Conservation (phyloP, 1,140 invertebrate species). For the Lycorma delicatula region DNA sequence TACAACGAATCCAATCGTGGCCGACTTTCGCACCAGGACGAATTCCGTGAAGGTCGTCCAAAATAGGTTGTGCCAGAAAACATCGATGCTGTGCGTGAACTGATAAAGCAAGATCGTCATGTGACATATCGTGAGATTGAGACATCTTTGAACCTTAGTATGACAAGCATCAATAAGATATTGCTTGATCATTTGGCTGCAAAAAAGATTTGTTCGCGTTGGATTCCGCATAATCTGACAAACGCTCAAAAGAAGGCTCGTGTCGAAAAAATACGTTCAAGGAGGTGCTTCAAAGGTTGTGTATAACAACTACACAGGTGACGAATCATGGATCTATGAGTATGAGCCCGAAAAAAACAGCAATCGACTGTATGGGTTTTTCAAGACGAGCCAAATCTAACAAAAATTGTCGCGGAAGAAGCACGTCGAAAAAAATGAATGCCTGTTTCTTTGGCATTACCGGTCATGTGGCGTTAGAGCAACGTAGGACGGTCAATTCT, state of each 20-base stretch:
- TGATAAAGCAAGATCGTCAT: slow-evolving; percentile 17
- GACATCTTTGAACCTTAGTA: slow-evolving; percentile 20
- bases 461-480: slow-evolving; percentile 19
- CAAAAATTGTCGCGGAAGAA: slow-evolving; percentile 28
- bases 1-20: slow-evolving; percentile 22
- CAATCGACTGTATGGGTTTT: slow-evolving; percentile 27
- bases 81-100: slow-evolving; percentile 23
- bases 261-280: slow-evolving; percentile 20
- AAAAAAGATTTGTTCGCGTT: slow-evolving; percentile 14
- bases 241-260: slow-evolving; percentile 19
- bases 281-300: slow-evolving; percentile 22
- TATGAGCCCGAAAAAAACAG: slow-evolving; percentile 30
- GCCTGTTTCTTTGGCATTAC: slow-evolving; percentile 22
- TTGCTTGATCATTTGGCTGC: slow-evolving; percentile 8
- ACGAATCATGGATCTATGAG: slow-evolving; percentile 26
- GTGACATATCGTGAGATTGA: slow-evolving; percentile 15
- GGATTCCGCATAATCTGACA: slow-evolving; percentile 24
- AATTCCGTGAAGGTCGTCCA: no score
- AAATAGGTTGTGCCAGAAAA: slow-evolving; percentile 29
- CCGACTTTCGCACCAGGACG: slow-evolving; percentile 20
- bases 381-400: slow-evolving; percentile 29
- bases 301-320: slow-evolving; percentile 25
- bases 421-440: slow-evolving; percentile 22
- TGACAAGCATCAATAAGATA: slow-evolving; percentile 18
- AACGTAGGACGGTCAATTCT: slow-evolving; percentile 24